phyloP scores from a whole-genome alignment of 2,888 invertebrate genomes.

The Synergus laeviventris region DNA sequence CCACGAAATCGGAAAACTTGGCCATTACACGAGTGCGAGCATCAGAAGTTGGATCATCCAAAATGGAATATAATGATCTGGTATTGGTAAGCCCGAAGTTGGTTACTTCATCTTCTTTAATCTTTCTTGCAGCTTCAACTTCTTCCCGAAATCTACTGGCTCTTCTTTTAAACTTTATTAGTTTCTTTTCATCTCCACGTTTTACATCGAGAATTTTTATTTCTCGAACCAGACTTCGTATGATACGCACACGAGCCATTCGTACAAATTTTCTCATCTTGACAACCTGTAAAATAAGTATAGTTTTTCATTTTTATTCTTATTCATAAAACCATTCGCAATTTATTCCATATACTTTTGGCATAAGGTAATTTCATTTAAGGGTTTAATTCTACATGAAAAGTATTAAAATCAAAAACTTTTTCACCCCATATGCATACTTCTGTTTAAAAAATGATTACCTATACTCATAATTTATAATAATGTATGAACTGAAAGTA shows the following conservation, averaged over 20 bases:
- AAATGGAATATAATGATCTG: slow-evolving; percentile 55
- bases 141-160: slow-evolving; percentile 65
- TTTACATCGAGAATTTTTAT: slow-evolving; percentile 60
- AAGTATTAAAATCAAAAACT: too few species aligned
- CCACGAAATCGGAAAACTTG: slow-evolving; percentile 60
- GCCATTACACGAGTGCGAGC: slow-evolving; percentile 59
- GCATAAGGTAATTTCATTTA: too few species aligned
- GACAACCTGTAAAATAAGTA: slow-evolving; percentile 63
- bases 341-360: slow-evolving; percentile 18
- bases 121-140: slow-evolving; percentile 63
- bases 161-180: slow-evolving; percentile 64
- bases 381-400: too few species aligned
- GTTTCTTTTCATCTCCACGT: slow-evolving; percentile 64
- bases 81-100: slow-evolving; percentile 63
- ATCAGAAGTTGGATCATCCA: slow-evolving; percentile 55
- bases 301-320: not conserved
- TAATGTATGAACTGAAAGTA: too few species aligned
- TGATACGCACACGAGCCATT: slow-evolving; percentile 60
- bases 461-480: too few species aligned
- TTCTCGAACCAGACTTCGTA: slow-evolving; percentile 65
- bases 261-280: slow-evolving; percentile 64
- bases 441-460: too few species aligned
- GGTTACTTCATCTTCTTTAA: slow-evolving; percentile 69
- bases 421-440: too few species aligned
- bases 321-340: slow-evolving; percentile 25